Conservation (phyloP, 2,113 vertebrate genomes). For the Anas platyrhynchos region DNA sequence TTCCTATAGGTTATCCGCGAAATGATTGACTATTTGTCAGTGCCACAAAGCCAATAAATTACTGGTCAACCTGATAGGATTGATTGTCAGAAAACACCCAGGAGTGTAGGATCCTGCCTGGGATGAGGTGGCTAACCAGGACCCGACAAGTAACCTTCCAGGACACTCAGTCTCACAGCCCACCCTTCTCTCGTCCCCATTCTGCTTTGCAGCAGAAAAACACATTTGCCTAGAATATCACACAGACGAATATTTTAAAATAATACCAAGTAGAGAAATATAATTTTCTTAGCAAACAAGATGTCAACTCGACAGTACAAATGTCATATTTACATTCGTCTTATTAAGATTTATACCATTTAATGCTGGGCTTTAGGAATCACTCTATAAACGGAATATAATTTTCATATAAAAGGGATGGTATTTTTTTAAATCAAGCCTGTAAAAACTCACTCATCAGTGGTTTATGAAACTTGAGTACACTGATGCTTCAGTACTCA, state of each 20-base stretch:
- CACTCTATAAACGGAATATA: conserved; percentile 71
- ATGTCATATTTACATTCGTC: conserved; percentile 72
- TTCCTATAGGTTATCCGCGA: conserved; percentile 8
- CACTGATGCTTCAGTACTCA: conserved; percentile 74
- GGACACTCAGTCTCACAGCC: background rate
- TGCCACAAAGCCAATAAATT: conserved; percentile 27
- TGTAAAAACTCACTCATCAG: conserved; percentile 73
- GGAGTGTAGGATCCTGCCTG: background rate
- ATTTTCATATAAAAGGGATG: conserved; percentile 67
- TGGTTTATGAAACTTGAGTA: conserved; percentile 74
- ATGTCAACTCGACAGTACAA: conserved; percentile 61
- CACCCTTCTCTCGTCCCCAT: background rate
- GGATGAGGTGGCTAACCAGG: background rate
- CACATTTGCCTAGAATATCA: conserved; percentile 10
- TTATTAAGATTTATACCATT: conserved; percentile 75
- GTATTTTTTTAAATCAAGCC: conserved; percentile 74
- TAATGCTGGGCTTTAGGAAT: conserved; percentile 70
- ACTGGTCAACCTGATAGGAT: background rate
- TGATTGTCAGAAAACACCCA: conserved; percentile 23
- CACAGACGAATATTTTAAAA: conserved; percentile 59
- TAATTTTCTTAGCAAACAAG: conserved; percentile 72
- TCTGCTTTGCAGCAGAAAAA: conserved; percentile 6
- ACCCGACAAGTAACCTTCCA: conserved; percentile 8
- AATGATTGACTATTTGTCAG: conserved; percentile 30
- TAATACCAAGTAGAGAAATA: conserved; percentile 44